phyloP scores from a whole-genome alignment of 2,797 vertebrate species.

The Antrozous pallidus region DNA sequence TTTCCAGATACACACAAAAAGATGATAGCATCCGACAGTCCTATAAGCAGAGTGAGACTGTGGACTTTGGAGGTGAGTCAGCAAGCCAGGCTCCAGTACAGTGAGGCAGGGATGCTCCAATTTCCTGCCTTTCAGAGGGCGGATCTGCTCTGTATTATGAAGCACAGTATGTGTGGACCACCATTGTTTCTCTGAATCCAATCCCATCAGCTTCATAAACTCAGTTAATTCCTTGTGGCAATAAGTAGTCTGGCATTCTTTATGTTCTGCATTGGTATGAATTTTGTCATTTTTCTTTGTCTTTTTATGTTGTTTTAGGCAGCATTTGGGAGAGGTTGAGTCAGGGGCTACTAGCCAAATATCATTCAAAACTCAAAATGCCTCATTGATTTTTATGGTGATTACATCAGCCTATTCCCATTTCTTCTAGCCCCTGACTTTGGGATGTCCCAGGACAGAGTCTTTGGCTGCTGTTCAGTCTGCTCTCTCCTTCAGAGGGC shows the following conservation, averaged over 20 bases:
- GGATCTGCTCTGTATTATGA: neutral
- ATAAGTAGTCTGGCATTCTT: neutral
- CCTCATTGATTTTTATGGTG: conserved; percentile 8
- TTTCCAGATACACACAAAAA: neutral
- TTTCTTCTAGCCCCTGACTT: neutral
- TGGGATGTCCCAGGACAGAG: neutral
- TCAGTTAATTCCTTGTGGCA: neutral
- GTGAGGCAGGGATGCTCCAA: neutral
- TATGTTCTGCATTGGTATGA: neutral
- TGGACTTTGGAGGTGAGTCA: neutral
- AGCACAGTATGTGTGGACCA: neutral
- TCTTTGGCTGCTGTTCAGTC: neutral
- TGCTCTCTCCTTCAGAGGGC: neutral
- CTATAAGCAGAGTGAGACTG: neutral
- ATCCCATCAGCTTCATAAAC: neutral
- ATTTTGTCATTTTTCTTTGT: conserved; percentile 38
- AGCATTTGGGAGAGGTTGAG: conserved; percentile 36
- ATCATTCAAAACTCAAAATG: conserved; percentile 34
- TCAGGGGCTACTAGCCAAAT: conserved; percentile 22
- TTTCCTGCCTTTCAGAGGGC: neutral
- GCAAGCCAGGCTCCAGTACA: neutral
- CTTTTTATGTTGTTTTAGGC: conserved; percentile 36
- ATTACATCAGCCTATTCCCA: neutral
- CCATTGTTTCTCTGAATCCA: conserved; percentile 2
- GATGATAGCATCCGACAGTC: neutral